phyloP scores from a whole-genome alignment of 2,888 invertebrate genomes.

The Drosophila formosana region DNA sequence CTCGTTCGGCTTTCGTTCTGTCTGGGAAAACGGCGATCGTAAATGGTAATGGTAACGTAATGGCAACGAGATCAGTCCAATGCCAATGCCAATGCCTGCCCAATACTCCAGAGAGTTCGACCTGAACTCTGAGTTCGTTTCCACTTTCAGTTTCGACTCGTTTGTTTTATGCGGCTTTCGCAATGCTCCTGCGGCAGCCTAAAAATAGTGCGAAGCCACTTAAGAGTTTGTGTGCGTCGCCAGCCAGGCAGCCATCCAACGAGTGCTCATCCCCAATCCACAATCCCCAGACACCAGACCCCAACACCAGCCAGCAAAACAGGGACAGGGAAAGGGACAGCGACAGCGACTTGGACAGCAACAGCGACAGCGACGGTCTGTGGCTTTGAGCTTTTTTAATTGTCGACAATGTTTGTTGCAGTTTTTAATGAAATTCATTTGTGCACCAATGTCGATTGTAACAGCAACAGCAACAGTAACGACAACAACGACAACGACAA shows the following conservation, averaged over 20 bases:
- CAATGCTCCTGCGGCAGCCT: slow-evolving; percentile 38
- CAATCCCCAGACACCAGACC: slow-evolving; percentile 50
- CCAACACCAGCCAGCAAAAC: neutral
- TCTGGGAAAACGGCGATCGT: slow-evolving; percentile 11
- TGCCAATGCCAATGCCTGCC: slow-evolving; percentile 20
- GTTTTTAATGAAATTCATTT: slow-evolving; percentile 79
- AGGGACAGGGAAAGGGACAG: slow-evolving; percentile 7
- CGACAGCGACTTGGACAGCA: slow-evolving; percentile 28
- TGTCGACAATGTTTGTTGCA: slow-evolving; percentile 81
- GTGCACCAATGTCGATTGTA: slow-evolving; percentile 63
- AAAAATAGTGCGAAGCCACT: slow-evolving; percentile 73
- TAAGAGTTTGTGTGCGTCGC: slow-evolving; percentile 56
- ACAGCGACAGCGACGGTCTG: slow-evolving; percentile 50
- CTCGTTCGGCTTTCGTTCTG: slow-evolving; percentile 48
- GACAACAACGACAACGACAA: slow-evolving; percentile 23
- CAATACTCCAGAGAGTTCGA: slow-evolving; percentile 78
- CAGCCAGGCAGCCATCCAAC: slow-evolving; percentile 1
- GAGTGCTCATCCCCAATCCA: slow-evolving; percentile 56
- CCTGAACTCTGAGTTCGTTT: slow-evolving; percentile 3
- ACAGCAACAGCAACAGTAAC: slow-evolving; percentile 29
- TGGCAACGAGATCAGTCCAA: slow-evolving; percentile 11
- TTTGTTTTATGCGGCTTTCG: slow-evolving; percentile 12
- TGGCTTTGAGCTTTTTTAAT: slow-evolving; percentile 71
- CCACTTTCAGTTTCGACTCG: slow-evolving; percentile 80
- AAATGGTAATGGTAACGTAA: neutral